These are phyloP conservation scores for Cariama cristata DNA, from an alignment of 2,113 vertebrate genomes.

Conservation along the genomic window DNA sequence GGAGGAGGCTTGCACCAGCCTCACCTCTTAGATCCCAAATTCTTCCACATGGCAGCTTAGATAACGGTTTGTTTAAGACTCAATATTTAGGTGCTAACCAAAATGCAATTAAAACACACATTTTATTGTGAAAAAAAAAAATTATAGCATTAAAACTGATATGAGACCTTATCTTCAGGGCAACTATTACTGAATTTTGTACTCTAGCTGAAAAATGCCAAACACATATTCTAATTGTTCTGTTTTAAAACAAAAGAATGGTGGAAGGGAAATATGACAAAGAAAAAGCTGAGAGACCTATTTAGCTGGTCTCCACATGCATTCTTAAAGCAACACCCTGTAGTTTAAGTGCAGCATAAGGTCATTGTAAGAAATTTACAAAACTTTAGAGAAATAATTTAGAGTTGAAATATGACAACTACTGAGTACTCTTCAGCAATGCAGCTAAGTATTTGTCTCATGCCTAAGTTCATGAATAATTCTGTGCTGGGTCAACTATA, in stretches of 20 bases:
- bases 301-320: neutral
- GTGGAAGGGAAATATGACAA: neutral
- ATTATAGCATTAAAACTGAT: neutral
- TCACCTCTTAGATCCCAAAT: neutral
- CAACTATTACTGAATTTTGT: neutral
- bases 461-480: neutral
- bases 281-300: neutral
- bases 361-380: neutral
- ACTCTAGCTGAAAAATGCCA: neutral
- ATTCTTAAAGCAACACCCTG: neutral
- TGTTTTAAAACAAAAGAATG: neutral
- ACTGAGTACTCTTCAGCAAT: neutral
- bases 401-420: neutral
- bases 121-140: neutral
- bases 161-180: neutral
- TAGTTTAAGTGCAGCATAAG: neutral
- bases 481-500: neutral
- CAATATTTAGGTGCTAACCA: neutral
- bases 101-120: neutral
- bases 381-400: neutral
- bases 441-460: neutral
- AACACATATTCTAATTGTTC: neutral
- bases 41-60: neutral
- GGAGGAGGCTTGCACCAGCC: neutral
- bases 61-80: neutral